Conservation (phyloP, 2,113 vertebrate genomes). For the Oryzias melastigma region DNA sequence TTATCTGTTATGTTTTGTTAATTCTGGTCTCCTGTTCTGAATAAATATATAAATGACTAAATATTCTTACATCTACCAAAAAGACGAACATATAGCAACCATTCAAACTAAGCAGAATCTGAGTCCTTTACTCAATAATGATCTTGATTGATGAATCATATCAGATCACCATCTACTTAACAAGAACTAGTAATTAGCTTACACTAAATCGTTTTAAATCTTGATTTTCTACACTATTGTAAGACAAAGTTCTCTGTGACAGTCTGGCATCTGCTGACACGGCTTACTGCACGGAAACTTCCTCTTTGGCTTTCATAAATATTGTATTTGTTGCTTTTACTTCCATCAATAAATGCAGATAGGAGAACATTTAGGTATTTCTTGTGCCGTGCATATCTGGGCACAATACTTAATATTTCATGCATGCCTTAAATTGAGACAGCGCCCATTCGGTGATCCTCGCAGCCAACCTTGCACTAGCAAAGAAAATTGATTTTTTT, state of each 20-base stretch:
- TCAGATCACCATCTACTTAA: too few species aligned
- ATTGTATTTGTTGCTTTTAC: constrained; percentile 40
- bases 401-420: constrained; percentile 37
- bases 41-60: too few species aligned
- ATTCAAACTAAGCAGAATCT: too few species aligned
- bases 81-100: too few species aligned
- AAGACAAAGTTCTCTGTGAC: not conserved
- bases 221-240: too few species aligned
- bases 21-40: too few species aligned
- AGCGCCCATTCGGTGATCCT: constrained; percentile 1
- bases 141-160: too few species aligned
- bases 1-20: too few species aligned
- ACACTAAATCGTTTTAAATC: too few species aligned
- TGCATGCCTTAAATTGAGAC: constrained; percentile 21
- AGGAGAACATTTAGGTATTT: constrained; percentile 21
- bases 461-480: constrained; percentile 19
- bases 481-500: not conserved
- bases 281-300: not conserved
- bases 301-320: constrained; percentile 39
- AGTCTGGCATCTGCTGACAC: not conserved
- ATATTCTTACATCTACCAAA: too few species aligned
- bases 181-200: too few species aligned
- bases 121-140: too few species aligned
- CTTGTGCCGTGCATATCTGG: constrained; percentile 11
- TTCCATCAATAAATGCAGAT: constrained; percentile 33